Percentiles rank a stretch among this genome's conserved stretches.
Evolutionary conservation across 2,113 vertebrate genomes (phyloP).

Genomic region (Ciconia maguari): DNA sequence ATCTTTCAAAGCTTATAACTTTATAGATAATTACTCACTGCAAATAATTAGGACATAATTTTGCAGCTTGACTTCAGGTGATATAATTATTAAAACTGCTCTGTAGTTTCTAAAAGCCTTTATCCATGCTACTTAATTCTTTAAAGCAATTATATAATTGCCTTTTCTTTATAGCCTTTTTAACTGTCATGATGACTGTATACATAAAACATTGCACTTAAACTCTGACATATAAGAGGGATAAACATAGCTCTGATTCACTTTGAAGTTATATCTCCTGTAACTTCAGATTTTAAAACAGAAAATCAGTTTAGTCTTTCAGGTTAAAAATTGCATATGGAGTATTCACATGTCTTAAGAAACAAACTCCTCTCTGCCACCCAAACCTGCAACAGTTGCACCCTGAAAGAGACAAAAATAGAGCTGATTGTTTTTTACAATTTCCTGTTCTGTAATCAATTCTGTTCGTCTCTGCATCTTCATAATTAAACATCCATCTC

Average conservation of each 20-base stretch:
- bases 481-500: slow-evolving; percentile 54
- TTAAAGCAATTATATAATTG: slow-evolving; percentile 78
- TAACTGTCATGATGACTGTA: slow-evolving; percentile 77
- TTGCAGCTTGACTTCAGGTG: slow-evolving; percentile 75
- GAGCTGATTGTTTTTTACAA: background rate
- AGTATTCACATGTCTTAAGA: slow-evolving; percentile 8
- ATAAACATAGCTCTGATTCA: slow-evolving; percentile 74
- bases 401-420: background rate
- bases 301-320: slow-evolving; percentile 42
- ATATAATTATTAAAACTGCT: slow-evolving; percentile 73
- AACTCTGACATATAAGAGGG: slow-evolving; percentile 75
- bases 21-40: slow-evolving; percentile 75
- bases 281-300: slow-evolving; percentile 56
- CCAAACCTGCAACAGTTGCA: background rate
- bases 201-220: slow-evolving; percentile 78
- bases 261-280: slow-evolving; percentile 66
- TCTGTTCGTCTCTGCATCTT: slow-evolving; percentile 35
- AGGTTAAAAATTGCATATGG: slow-evolving; percentile 13
- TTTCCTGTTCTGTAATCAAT: slow-evolving; percentile 18
- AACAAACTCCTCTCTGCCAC: background rate
- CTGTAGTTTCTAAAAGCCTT: slow-evolving; percentile 71
- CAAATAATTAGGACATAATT: slow-evolving; percentile 76
- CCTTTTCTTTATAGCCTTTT: slow-evolving; percentile 75
- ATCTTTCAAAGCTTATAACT: slow-evolving; percentile 73
- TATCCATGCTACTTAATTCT: slow-evolving; percentile 67